Evolutionary conservation across 2,888 invertebrate genomes (phyloP).

Genomic region (Drosophila kuntzei): DNA sequence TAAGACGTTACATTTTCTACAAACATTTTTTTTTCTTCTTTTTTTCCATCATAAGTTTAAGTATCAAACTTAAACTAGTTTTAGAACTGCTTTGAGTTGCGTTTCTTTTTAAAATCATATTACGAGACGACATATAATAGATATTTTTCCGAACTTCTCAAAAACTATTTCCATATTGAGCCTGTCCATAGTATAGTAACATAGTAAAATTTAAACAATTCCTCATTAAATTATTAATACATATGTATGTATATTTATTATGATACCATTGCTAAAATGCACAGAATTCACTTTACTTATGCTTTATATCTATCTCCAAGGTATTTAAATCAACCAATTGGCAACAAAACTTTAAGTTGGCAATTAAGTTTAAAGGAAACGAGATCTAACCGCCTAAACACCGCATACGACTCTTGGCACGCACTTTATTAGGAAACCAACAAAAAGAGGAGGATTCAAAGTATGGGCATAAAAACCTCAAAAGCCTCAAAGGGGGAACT

Average conservation of each 20-base stretch:
- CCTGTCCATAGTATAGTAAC: too few relatives aligned
- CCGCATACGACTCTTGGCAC: constrained; percentile 55
- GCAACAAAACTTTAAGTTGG: constrained; percentile 56
- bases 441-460: constrained; percentile 15
- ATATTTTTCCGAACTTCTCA: neutral
- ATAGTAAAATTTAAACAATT: too few relatives aligned
- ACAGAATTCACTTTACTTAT: neutral
- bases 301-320: constrained; percentile 5
- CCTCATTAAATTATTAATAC: too few relatives aligned
- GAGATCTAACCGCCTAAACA: constrained; percentile 32
- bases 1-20: too few relatives aligned
- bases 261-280: too few relatives aligned
- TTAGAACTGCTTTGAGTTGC: too few relatives aligned
- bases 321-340: constrained; percentile 16
- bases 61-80: too few relatives aligned
- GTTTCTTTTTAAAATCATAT: too few relatives aligned
- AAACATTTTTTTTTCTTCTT: too few relatives aligned
- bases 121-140: neutral
- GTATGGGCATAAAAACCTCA: constrained; percentile 45
- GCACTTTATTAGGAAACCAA: constrained; percentile 68
- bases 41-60: too few relatives aligned
- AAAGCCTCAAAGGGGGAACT: constrained; percentile 62
- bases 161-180: too few relatives aligned
- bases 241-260: too few relatives aligned
- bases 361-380: constrained; percentile 64